phyloP scores from a whole-genome alignment of 2,888 invertebrate species.

The Agrilus cyanescens region DNA sequence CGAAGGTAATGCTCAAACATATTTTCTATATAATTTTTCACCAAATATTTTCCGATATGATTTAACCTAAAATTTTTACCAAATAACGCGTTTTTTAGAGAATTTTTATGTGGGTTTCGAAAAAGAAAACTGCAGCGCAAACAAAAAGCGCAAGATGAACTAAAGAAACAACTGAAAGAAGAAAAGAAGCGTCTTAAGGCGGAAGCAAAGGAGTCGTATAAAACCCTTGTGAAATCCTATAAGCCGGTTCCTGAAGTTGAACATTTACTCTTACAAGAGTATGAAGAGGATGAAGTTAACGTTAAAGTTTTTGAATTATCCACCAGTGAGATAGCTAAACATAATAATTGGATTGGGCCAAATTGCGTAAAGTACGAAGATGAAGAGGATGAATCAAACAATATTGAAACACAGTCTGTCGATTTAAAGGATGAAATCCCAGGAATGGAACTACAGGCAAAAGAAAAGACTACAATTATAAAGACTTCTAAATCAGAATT shows the following conservation, averaged over 20 bases:
- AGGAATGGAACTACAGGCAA: conserved; percentile 38
- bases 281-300: conserved; percentile 64
- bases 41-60: not conserved
- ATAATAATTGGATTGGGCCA: conserved; percentile 60
- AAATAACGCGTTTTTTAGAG: conserved; percentile 40
- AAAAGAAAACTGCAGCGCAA: conserved; percentile 68
- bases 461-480: conserved; percentile 9
- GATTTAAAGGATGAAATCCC: conserved; percentile 31
- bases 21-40: not conserved
- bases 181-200: conserved; percentile 63
- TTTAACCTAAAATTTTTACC: conserved; percentile 7
- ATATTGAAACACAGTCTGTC: conserved; percentile 19
- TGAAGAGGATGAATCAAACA: conserved; percentile 24
- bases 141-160: conserved; percentile 60
- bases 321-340: conserved; percentile 55
- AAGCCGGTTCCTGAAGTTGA: conserved; percentile 59
- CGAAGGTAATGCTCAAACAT: conserved; percentile 38
- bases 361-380: conserved; percentile 40
- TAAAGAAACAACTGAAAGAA: conserved; percentile 59
- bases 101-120: conserved; percentile 69
- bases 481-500: conserved; percentile 17
- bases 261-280: conserved; percentile 55
- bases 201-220: conserved; percentile 62
- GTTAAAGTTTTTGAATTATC: conserved; percentile 69
- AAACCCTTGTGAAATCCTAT: conserved; percentile 59